A percentile compares a stretch with the other conserved stretches of the same genome.
Conservation (phyloP, 2,888 invertebrate genomes). For the Andrena praecox region DNA sequence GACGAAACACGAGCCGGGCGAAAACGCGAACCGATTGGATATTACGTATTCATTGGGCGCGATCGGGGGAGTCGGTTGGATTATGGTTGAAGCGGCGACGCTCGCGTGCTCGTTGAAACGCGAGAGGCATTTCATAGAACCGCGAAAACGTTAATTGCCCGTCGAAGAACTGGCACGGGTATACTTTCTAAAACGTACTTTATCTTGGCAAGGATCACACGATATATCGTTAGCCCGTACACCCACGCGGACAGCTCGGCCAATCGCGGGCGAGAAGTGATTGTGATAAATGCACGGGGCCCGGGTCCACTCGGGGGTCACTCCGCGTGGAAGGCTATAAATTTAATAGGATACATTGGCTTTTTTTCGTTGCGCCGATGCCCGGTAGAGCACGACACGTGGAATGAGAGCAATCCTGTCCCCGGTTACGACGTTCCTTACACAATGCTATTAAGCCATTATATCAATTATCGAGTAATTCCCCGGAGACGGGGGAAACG, state of each 20-base stretch:
- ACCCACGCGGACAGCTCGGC: conserved; percentile 55
- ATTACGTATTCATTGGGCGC: background rate
- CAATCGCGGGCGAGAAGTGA: conserved; percentile 60
- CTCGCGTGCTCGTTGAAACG: conserved; percentile 5
- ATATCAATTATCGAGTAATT: conserved; percentile 29
- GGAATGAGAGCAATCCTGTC: conserved; percentile 51
- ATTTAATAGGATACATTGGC: conserved; percentile 53
- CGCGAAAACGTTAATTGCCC: conserved; percentile 57
- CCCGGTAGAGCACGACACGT: conserved; percentile 15
- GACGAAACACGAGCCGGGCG: background rate
- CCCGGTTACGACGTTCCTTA: conserved; percentile 28
- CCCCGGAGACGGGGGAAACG: conserved; percentile 21
- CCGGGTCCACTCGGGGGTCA: conserved; percentile 54
- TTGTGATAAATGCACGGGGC: conserved; percentile 64
- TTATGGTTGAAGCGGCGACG: background rate
- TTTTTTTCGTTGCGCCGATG: conserved; percentile 33
- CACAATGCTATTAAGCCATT: conserved; percentile 34
- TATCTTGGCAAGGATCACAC: conserved; percentile 58
- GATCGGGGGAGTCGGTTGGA: background rate
- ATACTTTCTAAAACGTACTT: conserved; percentile 60
- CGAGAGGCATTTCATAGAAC: conserved; percentile 15
- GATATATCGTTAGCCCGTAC: conserved; percentile 54
- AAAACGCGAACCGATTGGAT: background rate
- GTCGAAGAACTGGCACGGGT: conserved; percentile 17
- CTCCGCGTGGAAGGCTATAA: conserved; percentile 52